Evolutionary conservation across 2,888 invertebrate species (phyloP).

Genomic region (Spilosoma lubricipeda): DNA sequence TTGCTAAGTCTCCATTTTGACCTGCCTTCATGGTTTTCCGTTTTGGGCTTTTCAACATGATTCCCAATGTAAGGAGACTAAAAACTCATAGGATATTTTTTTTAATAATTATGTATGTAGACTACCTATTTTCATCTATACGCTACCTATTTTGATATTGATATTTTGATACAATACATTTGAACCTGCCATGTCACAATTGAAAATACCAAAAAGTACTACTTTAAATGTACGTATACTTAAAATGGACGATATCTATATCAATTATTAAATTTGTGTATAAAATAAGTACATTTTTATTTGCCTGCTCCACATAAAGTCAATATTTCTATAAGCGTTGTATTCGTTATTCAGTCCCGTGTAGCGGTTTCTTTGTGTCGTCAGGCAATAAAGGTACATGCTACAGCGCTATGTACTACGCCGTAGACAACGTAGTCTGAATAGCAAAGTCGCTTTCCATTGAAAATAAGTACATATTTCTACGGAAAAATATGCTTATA

Average conservation of each 20-base stretch:
- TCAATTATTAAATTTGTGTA: neutral
- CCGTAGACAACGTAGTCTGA: slow-evolving; percentile 53
- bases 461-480: slow-evolving; percentile 14
- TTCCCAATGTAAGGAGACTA: no score
- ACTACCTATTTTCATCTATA: no score
- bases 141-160: no score
- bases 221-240: neutral
- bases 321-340: slow-evolving; percentile 6
- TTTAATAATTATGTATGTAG: no score
- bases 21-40: no score
- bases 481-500: slow-evolving; percentile 5
- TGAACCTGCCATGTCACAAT: no score
- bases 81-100: no score
- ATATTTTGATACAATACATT: no score
- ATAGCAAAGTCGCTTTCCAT: slow-evolving; percentile 27
- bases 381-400: slow-evolving; percentile 70
- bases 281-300: neutral
- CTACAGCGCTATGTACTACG: slow-evolving; percentile 60
- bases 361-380: slow-evolving; percentile 76
- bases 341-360: slow-evolving; percentile 56
- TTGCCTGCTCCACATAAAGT: slow-evolving; percentile 53
- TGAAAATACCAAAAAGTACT: neutral
- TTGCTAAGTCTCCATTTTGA: no score
- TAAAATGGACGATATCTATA: neutral
- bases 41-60: no score